A percentile compares a stretch with the other conserved stretches of the same genome.
phyloP scores from a whole-genome alignment of 1,140 invertebrate genomes.

The Microplitis mediator region DNA sequence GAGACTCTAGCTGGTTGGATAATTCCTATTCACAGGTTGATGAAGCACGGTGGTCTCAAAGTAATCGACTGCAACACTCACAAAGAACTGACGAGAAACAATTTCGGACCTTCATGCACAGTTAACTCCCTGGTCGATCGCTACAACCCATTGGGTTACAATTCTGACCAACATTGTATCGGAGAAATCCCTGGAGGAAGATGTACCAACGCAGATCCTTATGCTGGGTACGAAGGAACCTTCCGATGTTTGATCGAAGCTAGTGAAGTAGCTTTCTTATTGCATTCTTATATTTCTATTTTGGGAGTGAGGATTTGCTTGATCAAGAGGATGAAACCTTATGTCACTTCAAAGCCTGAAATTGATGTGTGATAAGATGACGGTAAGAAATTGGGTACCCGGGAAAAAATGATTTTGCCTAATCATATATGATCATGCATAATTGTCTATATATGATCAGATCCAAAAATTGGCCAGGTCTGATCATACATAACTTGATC shows the following conservation, averaged over 20 bases:
- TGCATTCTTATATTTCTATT: constrained; percentile 77
- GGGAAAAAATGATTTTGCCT: too few relatives aligned
- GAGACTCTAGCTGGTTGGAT: constrained; percentile 92
- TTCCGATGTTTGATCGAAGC: constrained; percentile 84
- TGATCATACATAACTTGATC: too few relatives aligned
- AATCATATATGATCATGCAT: too few relatives aligned
- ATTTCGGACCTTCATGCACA: constrained; percentile 90
- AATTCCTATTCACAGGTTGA: constrained; percentile 85
- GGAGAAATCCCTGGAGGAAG: constrained; percentile 79
- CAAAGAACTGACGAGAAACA: constrained; percentile 89
- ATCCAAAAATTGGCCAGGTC: too few relatives aligned
- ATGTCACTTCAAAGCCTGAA: constrained; percentile 90
- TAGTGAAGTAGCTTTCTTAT: constrained; percentile 91
- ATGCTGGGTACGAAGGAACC: constrained; percentile 88
- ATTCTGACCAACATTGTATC: constrained; percentile 81
- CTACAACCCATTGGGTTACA: constrained; percentile 92
- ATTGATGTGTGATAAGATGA: constrained; percentile 90
- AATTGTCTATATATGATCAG: too few relatives aligned
- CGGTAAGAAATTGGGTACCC: too few relatives aligned
- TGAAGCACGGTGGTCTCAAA: constrained; percentile 79
- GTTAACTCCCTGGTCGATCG: constrained; percentile 89
- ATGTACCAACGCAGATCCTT: constrained; percentile 90
- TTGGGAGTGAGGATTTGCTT: constrained; percentile 79
- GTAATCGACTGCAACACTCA: constrained; percentile 95
- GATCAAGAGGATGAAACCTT: constrained; percentile 78